These are phyloP conservation scores for Phalloptychus januarius DNA, from an alignment of 2,797 vertebrate species.

Conservation along the genomic window DNA sequence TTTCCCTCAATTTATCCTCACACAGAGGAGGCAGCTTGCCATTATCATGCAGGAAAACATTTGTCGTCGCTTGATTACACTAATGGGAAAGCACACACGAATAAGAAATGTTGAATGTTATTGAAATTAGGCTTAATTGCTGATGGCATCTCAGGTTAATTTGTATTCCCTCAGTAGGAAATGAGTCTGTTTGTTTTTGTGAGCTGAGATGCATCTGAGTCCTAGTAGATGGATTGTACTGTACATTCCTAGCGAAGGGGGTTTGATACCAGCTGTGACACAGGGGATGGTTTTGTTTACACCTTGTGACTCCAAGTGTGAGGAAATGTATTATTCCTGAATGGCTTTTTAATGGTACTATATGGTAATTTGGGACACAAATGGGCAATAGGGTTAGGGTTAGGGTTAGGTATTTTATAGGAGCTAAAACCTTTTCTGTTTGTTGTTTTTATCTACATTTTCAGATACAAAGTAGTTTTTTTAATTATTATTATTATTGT, in stretches of 20 bases:
- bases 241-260: slow-evolving; percentile 24
- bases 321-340: not conserved
- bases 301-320: not conserved
- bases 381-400: no score
- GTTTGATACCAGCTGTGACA: slow-evolving; percentile 25
- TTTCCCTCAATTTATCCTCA: slow-evolving; percentile 76
- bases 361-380: not conserved
- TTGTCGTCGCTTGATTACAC: slow-evolving; percentile 85
- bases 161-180: slow-evolving; percentile 80
- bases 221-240: slow-evolving; percentile 54
- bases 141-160: slow-evolving; percentile 85
- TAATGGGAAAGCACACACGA: slow-evolving; percentile 81
- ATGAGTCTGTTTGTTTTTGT: slow-evolving; percentile 75
- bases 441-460: not conserved
- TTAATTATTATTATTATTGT: not conserved
- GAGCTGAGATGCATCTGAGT: slow-evolving; percentile 60
- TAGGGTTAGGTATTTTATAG: not conserved
- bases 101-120: slow-evolving; percentile 85
- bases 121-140: slow-evolving; percentile 87
- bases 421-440: not conserved
- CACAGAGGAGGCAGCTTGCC: slow-evolving; percentile 70
- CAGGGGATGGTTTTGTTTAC: slow-evolving; percentile 5
- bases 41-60: slow-evolving; percentile 84
- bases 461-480: not conserved
- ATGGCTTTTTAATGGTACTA: not conserved